Evolutionary conservation across 2,113 vertebrate species (phyloP).

Genomic region (Glaucomys volans): DNA sequence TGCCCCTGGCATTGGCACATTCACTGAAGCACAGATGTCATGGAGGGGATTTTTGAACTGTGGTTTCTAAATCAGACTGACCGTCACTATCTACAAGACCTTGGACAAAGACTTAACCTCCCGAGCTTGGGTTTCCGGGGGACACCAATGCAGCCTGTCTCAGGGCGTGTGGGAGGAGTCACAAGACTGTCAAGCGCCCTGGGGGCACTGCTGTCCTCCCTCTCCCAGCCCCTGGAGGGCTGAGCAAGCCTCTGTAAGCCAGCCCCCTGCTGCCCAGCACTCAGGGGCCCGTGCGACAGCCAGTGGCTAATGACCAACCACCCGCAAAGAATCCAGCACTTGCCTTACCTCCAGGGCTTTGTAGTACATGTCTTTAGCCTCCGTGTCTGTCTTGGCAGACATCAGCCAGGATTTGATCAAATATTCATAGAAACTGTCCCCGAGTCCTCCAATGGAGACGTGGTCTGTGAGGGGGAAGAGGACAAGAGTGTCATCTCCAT

Average conservation of each 20-base stretch:
- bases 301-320: fast-evolving
- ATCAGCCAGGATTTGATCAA: slow-evolving; percentile 99
- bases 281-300: neutral
- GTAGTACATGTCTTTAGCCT: slow-evolving; percentile 97
- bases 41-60: no score
- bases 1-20: neutral
- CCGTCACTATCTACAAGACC: neutral
- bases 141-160: neutral
- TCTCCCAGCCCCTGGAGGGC: neutral
- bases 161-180: neutral
- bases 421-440: slow-evolving; percentile 99
- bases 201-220: neutral
- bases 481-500: slow-evolving; percentile 64
- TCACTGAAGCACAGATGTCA: no score
- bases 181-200: no score
- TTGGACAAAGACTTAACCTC: neutral
- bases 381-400: slow-evolving; percentile 96
- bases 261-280: neutral
- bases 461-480: slow-evolving; percentile 90
- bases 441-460: slow-evolving; percentile 97
- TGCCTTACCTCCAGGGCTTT: slow-evolving; percentile 93
- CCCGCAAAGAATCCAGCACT: neutral
- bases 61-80: neutral
- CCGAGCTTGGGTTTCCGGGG: neutral
- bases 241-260: neutral